A percentile compares a stretch with the other conserved stretches of the same genome.
Evolutionary conservation across 2,888 invertebrate genomes (phyloP).

Genomic region (Thumatha senex): DNA sequence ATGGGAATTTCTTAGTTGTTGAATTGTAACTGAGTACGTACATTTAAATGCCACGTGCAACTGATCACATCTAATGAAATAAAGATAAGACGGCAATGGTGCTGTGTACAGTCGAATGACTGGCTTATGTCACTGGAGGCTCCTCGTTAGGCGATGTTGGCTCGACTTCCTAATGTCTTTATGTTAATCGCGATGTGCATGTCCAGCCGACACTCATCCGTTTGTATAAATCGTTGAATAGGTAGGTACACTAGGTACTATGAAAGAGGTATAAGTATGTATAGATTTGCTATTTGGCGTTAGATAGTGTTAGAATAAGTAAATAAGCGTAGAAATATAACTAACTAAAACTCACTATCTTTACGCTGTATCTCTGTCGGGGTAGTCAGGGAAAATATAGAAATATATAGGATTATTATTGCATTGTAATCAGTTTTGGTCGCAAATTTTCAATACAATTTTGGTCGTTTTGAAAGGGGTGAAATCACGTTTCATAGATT

Average conservation of each 20-base stretch:
- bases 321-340: too few relatives aligned
- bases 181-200: slow-evolving; percentile 1
- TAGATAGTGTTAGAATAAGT: too few relatives aligned
- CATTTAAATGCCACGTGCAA: slow-evolving; percentile 27
- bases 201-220: neutral
- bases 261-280: neutral
- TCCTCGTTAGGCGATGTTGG: slow-evolving; percentile 38
- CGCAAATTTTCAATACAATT: too few relatives aligned
- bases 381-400: too few relatives aligned
- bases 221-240: too few relatives aligned
- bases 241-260: neutral
- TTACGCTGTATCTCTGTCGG: too few relatives aligned
- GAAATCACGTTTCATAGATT: too few relatives aligned
- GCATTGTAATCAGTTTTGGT: too few relatives aligned
- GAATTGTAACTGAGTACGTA: slow-evolving; percentile 9
- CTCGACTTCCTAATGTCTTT: slow-evolving; percentile 18
- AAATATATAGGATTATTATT: too few relatives aligned
- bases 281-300: too few relatives aligned
- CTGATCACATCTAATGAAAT: slow-evolving; percentile 26
- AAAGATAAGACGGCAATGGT: slow-evolving; percentile 21
- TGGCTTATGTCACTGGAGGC: slow-evolving; percentile 45
- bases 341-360: too few relatives aligned
- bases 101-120: slow-evolving; percentile 16
- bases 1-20: slow-evolving; percentile 33
- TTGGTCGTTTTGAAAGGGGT: too few relatives aligned